Evolutionary conservation across 2,797 vertebrate species (phyloP), one percentile per base, ranked within the genome.

Genomic region (Leuciscus waleckii): DNA sequence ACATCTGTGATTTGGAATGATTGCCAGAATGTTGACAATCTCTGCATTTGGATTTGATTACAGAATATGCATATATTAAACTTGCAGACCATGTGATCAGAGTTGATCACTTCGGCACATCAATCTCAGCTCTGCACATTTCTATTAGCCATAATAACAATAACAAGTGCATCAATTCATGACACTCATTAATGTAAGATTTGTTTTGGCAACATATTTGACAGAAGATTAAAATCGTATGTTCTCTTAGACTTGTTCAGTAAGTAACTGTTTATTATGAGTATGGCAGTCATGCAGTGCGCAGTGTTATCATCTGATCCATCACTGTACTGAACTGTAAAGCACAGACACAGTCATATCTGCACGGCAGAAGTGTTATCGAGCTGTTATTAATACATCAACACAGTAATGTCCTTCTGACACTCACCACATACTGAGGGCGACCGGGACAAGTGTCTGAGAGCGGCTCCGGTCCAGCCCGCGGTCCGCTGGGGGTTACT

Each of bases 371-470:
- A 49, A 2, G 46, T 16, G 46, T 49, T 49, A 14, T 49, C 46
- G 46, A 49, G 14, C 14, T 49, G 43, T 46, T 29, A 17, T 56
- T 51, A 21, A 51, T 32, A 1, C 17, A 39, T 10, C 16, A 8
- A 43, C 0, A 23, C 26, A 21, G 9, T 32, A 9, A 8, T 49
- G 78, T 2, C 75, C 75, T 78, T 61, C 54, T 10, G 23, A 76
- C 49, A 37, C 95, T 95, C 85, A 96, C 95, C 95, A 14, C 94
- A 90, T 4, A 90, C 23, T 86, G 91, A 90, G 7, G 92, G 90
- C 0, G 94, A 94, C 81, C 90, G 92, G 51, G 94, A 94, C 35
- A 96, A 82, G 4, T 89, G 86, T 39, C 94, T 91, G 76, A 89
- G 79, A 10, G 91, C 88, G 9, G 90, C 89, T 78, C 90, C 92